Conservation (phyloP, 2,797 vertebrate species). For the Fundulus diaphanus region DNA sequence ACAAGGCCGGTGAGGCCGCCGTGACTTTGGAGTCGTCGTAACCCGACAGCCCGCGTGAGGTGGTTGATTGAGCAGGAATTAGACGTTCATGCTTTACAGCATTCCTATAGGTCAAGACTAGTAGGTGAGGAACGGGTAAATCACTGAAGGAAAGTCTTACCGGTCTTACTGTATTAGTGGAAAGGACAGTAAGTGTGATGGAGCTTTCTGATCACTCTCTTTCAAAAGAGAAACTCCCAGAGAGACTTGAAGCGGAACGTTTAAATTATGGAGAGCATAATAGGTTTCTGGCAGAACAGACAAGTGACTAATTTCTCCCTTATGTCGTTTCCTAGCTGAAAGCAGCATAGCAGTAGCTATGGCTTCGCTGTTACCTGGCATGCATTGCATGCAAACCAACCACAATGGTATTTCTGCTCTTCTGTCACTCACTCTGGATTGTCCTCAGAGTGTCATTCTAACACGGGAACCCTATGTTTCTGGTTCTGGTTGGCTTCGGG, state of each 20-base stretch:
- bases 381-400: constrained; percentile 8
- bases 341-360: background rate
- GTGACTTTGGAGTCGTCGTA: constrained; percentile 71
- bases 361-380: constrained; percentile 5
- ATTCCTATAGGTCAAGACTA: constrained; percentile 34
- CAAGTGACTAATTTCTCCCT: constrained; percentile 25
- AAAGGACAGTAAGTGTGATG: constrained; percentile 2
- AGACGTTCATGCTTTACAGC: constrained; percentile 8
- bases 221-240: constrained; percentile 16
- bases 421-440: constrained; percentile 12
- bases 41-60: constrained; percentile 22
- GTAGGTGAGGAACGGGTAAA: constrained; percentile 43
- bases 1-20: constrained; percentile 58
- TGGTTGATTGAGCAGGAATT: constrained; percentile 1
- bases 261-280: constrained; percentile 27
- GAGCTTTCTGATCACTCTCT: constrained; percentile 21
- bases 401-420: background rate
- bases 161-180: constrained; percentile 17
- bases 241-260: constrained; percentile 27
- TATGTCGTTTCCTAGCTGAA: constrained; percentile 16
- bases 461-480: background rate
- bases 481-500: background rate
- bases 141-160: constrained; percentile 63
- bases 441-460: constrained; percentile 18
- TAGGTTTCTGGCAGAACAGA: constrained; percentile 18